A percentile compares a stretch with the other conserved stretches of the same genome.
Evolutionary conservation across 64 coral and sea anemone genomes (phyloP).

Genomic region (Exaiptasia diaphana): DNA sequence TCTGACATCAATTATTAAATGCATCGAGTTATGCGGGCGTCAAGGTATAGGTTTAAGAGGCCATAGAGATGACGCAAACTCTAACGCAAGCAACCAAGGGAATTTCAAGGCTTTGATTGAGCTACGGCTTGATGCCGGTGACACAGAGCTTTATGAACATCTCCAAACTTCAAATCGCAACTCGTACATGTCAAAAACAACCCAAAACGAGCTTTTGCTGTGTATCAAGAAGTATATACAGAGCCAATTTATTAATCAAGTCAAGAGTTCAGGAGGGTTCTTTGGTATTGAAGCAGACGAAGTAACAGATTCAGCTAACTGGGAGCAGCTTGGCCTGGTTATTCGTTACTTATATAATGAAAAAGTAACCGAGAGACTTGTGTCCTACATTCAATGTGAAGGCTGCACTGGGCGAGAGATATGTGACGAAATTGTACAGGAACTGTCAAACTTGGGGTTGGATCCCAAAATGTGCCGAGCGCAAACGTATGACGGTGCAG

Average conservation of each 20-base stretch:
- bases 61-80: conserved; percentile 45
- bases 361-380: conserved; percentile 31
- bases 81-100: conserved; percentile 14
- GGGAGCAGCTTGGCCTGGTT: conserved; percentile 60
- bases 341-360: conserved; percentile 40
- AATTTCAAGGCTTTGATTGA: conserved; percentile 52
- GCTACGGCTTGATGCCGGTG: conserved; percentile 39
- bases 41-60: conserved; percentile 47
- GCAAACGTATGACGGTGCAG: conserved; percentile 19
- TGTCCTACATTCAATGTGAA: conserved; percentile 38
- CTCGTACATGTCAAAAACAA: conserved; percentile 60
- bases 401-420: conserved; percentile 29
- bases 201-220: conserved; percentile 53
- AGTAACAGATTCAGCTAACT: conserved; percentile 46
- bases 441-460: conserved; percentile 16
- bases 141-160: conserved; percentile 41
- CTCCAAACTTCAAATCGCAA: conserved; percentile 51
- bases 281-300: conserved; percentile 45
- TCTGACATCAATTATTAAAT: conserved; percentile 51
- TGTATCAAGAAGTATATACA: conserved; percentile 33
- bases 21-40: conserved; percentile 32
- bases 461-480: conserved; percentile 29
- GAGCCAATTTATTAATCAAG: background rate
- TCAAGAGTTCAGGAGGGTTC: conserved; percentile 43
- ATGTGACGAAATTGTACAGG: conserved; percentile 36